Base-by-base conservation (phyloP, 2,888 invertebrate genomes). In the Stenchaetothrips biformis region DNA sequence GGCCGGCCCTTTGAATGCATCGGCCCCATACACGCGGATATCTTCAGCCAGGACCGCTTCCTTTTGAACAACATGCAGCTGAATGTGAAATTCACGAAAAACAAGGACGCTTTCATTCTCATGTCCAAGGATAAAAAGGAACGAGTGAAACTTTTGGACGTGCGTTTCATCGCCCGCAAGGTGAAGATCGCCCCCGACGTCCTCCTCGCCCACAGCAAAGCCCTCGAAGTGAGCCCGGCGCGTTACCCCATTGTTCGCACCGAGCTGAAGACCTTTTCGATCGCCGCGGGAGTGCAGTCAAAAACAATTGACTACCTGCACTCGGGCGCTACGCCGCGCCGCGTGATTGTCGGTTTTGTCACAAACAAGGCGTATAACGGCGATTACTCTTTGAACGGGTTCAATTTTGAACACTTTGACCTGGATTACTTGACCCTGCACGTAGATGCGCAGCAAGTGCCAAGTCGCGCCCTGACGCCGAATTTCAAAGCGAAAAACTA, bases 241-340 rank as follows among this genome's bases (percentile, higher is more conserved):
- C 84, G 83, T 80, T 84, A 83, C 80, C 83, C 83, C 1, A 78
- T 84, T 9, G 83, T 83, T 7, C 47, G 82, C 3, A 83, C 83
- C 0, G 84, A 84, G 62, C 81, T 83, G 7, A 84, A 84, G 80
- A 80, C 83, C 0, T 78, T 83, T 11, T 83, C 84, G 9, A 82
- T 84, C 37, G 82, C 83, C n/a, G 18, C 79, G 6, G 83, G 83
- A 0, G 83, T 83, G 25, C 83, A 83, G 48, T 83, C 82, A 11
- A 83, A 84, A 80, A 82, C 83, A 0, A 81, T 85, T 77, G 85
- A 86, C 78, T 85, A 86, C 79, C 67, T 86, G 11, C 85, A 85
- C 80, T 74, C 83, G 2, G 84, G 84, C 0, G 83, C 83, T 80
- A 79, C 85, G n/a, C 86, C 86, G 0, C 83, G 84, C 81, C 81